Conservation (phyloP, 2,113 vertebrate genomes). For the Hyla sarda region DNA sequence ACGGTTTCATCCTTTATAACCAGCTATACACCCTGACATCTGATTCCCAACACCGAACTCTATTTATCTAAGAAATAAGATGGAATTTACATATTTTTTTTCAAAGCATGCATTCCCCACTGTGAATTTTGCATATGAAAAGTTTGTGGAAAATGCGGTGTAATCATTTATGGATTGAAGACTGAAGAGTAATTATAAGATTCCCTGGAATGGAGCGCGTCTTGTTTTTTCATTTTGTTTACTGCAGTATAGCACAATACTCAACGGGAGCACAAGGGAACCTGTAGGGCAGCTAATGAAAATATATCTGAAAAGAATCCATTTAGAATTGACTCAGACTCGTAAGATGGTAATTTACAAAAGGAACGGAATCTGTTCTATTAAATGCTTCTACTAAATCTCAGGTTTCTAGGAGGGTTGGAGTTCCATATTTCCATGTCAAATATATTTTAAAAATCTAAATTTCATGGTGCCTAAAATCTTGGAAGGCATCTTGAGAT, state of each 20-base stretch:
- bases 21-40: background rate
- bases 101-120: slow-evolving; percentile 1
- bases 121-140: slow-evolving; percentile 40
- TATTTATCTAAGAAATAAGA: slow-evolving; percentile 20
- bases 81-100: slow-evolving; percentile 11
- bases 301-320: slow-evolving; percentile 37
- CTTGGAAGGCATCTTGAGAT: background rate
- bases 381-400: slow-evolving; percentile 16
- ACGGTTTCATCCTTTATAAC: background rate
- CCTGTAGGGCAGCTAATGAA: slow-evolving; percentile 44
- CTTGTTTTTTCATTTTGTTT: slow-evolving; percentile 44
- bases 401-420: background rate
- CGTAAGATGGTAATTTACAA: background rate
- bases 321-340: slow-evolving; percentile 20
- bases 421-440: background rate
- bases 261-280: slow-evolving; percentile 32
- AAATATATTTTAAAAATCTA: background rate
- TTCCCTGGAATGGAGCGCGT: slow-evolving; percentile 27
- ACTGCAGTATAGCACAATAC: slow-evolving; percentile 33
- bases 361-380: slow-evolving; percentile 14
- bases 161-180: slow-evolving; percentile 51
- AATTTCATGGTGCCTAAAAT: background rate
- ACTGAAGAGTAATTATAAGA: slow-evolving; percentile 53
- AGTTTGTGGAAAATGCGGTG: slow-evolving; percentile 21
- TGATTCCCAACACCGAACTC: background rate